phyloP scores from a whole-genome alignment of 35 echinoderm and acorn worm species.

The Heliocidaris tuberculata region DNA sequence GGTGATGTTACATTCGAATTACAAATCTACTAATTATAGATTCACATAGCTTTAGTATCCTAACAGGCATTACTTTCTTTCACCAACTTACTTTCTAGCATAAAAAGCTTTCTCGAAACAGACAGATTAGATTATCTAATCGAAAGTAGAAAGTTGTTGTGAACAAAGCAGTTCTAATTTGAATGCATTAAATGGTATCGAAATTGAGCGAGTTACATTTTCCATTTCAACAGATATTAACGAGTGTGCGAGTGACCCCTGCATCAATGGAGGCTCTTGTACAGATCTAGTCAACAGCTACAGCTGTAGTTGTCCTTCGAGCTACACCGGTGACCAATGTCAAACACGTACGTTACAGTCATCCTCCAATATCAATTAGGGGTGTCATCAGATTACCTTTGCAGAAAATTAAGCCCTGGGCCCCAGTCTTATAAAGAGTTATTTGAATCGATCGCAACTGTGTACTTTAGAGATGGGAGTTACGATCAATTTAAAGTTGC shows the following conservation, averaged over 20 bases:
- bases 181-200: not conserved
- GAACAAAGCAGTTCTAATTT: not conserved
- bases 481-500: not conserved
- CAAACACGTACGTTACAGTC: constrained; percentile 44
- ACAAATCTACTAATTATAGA: no score
- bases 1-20: no score
- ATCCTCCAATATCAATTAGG: not conserved
- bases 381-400: not conserved
- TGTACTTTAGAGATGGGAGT: not conserved
- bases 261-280: constrained; percentile 27
- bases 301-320: constrained; percentile 31
- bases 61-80: no score
- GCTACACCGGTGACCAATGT: constrained; percentile 35
- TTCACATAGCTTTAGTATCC: no score
- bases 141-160: no score
- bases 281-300: constrained; percentile 30
- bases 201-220: not conserved
- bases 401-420: not conserved
- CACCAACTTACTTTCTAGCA: no score
- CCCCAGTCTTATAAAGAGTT: no score
- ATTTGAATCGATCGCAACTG: not conserved
- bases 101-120: no score
- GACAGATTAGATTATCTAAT: no score
- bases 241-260: constrained; percentile 20
- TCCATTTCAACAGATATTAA: constrained; percentile 38